Percentiles rank a stretch among this genome's conserved stretches.
Evolutionary conservation across 2,113 vertebrate species (phyloP).

Genomic region (Otolemur garnettii): DNA sequence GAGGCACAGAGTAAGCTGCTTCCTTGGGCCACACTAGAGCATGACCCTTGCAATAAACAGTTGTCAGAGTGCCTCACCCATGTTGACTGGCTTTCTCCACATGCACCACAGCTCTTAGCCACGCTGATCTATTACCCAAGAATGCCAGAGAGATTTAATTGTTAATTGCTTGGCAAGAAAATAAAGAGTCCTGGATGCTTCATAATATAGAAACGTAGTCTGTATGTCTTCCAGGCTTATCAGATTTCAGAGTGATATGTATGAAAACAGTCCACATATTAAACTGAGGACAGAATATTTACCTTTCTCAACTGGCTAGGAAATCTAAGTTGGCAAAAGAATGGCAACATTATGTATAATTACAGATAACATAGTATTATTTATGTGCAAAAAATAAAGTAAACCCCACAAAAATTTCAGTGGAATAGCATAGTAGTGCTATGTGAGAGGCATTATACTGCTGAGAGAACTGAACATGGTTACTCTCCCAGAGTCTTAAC

Average conservation of each 20-base stretch:
- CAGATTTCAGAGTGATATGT: slow-evolving; percentile 50
- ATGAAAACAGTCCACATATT: slow-evolving; percentile 16
- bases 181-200: not conserved
- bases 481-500: not conserved
- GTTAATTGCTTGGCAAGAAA: slow-evolving; percentile 24
- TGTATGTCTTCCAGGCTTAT: slow-evolving; percentile 17
- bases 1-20: not conserved
- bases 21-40: not conserved
- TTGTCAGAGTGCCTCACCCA: not conserved
- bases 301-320: slow-evolving; percentile 20
- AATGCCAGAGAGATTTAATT: slow-evolving; percentile 19
- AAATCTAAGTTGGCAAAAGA: slow-evolving; percentile 53
- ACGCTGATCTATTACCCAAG: not conserved
- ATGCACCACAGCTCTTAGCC: not conserved
- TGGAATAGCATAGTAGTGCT: not conserved
- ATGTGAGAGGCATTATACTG: not conserved
- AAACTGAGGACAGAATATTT: slow-evolving; percentile 41
- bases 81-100: not conserved
- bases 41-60: not conserved
- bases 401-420: not conserved
- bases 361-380: slow-evolving; percentile 17
- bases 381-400: not conserved
- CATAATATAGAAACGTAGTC: slow-evolving; percentile 33
- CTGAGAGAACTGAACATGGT: not conserved
- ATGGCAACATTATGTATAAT: slow-evolving; percentile 12